Conservation (phyloP, 2,797 vertebrate genomes). For the Labeo calbasu region DNA sequence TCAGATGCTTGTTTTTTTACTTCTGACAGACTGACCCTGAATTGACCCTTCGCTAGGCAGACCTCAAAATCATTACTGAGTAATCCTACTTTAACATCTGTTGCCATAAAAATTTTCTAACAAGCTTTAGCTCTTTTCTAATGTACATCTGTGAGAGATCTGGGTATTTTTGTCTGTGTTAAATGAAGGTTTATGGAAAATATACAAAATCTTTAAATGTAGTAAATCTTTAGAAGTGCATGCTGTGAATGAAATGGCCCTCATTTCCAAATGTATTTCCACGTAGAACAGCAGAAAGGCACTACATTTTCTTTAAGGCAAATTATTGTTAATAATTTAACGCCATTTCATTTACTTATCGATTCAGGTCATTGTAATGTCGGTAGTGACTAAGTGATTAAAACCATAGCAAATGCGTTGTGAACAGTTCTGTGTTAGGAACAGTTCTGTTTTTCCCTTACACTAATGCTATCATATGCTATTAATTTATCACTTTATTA, state of each 20-base stretch:
- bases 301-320: background rate
- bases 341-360: background rate
- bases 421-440: background rate
- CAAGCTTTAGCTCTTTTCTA: background rate
- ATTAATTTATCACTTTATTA: background rate
- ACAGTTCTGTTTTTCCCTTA: no score
- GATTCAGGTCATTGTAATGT: background rate
- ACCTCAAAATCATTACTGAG: background rate
- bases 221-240: background rate
- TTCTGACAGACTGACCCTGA: conserved; percentile 8
- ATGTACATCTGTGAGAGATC: background rate
- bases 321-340: conserved; percentile 10
- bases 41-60: background rate
- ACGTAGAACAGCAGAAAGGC: background rate
- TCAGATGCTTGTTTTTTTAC: conserved; percentile 31
- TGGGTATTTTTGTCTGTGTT: background rate
- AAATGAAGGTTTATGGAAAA: background rate
- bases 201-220: background rate
- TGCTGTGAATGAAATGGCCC: background rate
- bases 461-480: no score
- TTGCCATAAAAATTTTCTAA: background rate
- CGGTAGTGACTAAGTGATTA: background rate
- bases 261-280: background rate
- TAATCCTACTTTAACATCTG: background rate
- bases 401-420: background rate